Evolutionary conservation across 2,797 vertebrate species (phyloP).

Genomic region (Lutjanus campechanus): DNA sequence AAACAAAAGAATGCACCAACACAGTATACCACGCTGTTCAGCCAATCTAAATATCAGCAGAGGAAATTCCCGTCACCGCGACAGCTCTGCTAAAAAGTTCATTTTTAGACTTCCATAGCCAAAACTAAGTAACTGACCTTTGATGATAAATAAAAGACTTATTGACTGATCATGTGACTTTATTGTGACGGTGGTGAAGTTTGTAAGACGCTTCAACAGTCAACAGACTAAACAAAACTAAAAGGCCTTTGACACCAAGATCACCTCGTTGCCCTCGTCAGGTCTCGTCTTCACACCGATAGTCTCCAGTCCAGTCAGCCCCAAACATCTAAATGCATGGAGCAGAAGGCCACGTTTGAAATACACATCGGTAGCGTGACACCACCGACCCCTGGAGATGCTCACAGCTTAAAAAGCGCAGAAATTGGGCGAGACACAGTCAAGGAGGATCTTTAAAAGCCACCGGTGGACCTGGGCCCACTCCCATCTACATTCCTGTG

Average conservation of each 20-base stretch:
- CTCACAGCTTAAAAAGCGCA: constrained; percentile 29
- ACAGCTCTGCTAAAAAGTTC: no score
- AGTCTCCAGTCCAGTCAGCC: background rate
- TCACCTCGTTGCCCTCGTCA: background rate
- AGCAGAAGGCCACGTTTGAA: constrained; percentile 29
- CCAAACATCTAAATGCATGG: background rate
- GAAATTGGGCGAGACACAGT: constrained; percentile 33
- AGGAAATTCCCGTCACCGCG: no score
- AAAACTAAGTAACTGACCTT: background rate
- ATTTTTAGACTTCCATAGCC: no score
- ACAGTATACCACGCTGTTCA: no score
- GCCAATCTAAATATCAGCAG: no score
- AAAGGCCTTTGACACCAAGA: background rate
- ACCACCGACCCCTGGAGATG: constrained; percentile 17
- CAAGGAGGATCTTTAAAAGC: constrained; percentile 53
- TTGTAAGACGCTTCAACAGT: background rate
- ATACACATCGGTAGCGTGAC: constrained; percentile 21
- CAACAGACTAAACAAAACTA: background rate
- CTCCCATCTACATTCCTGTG: constrained; percentile 70
- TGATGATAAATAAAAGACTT: background rate
- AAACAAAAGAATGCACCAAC: no score
- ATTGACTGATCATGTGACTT: background rate
- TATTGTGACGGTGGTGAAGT: background rate
- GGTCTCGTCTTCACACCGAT: background rate
- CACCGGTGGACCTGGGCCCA: constrained; percentile 52